Percentiles rank a stretch among this genome's conserved stretches.
These are phyloP conservation scores for Ophioninae sp. DNA, from an alignment of 2,888 invertebrate genomes.

Conservation along the genomic window DNA sequence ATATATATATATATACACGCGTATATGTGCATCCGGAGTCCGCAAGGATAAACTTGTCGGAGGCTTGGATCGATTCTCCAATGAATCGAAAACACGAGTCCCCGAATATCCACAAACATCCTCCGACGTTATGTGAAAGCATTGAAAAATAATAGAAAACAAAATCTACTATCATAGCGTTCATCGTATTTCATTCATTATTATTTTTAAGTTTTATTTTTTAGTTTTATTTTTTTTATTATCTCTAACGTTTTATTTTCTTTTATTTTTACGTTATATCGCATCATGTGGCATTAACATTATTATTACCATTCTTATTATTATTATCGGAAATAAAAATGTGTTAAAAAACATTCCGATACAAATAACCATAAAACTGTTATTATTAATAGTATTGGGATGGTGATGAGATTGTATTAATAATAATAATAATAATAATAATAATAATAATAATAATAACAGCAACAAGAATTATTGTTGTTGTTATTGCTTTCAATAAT, in stretches of 20 bases:
- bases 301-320: too few species aligned
- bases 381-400: too few species aligned
- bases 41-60: slow-evolving; percentile 17
- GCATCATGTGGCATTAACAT: too few species aligned
- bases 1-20: not conserved
- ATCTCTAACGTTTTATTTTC: too few species aligned
- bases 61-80: slow-evolving; percentile 13
- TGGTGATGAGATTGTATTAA: too few species aligned
- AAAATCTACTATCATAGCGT: not conserved
- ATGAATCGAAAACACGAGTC: slow-evolving; percentile 12
- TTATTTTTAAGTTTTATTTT: not conserved
- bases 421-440: not conserved
- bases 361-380: too few species aligned
- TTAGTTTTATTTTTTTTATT: too few species aligned
- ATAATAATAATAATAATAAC: not conserved
- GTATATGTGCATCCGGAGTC: not conserved
- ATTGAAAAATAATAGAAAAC: not conserved
- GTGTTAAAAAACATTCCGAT: too few species aligned
- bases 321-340: not conserved
- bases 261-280: too few species aligned
- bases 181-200: not conserved
- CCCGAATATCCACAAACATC: slow-evolving; percentile 14
- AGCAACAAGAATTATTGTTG: too few species aligned
- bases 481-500: too few species aligned
- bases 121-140: slow-evolving; percentile 1